Conservation (phyloP, 2,797 vertebrate species). For the Silurus aristotelis region DNA sequence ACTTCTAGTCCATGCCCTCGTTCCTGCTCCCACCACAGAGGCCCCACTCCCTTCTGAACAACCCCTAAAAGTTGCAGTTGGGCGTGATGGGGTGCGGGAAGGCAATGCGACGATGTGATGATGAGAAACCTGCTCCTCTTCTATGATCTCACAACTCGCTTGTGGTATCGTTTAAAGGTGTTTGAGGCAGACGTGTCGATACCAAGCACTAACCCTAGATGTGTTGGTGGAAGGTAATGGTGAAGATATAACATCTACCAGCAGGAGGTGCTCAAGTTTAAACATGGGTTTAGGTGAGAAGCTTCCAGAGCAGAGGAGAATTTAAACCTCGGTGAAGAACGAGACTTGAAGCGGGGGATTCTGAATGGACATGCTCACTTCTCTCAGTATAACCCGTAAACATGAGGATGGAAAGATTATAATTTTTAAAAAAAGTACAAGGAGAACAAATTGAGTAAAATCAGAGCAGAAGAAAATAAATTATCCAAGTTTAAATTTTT, state of each 20-base stretch:
- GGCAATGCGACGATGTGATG: too few species aligned
- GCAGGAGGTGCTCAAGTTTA: not conserved
- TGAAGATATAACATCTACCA: not conserved
- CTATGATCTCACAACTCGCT: not conserved
- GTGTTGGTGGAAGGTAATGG: not conserved
- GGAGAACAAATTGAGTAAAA: not conserved
- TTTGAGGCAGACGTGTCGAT: too few species aligned
- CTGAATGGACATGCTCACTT: not conserved
- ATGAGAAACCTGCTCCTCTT: not conserved
- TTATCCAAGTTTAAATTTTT: slow-evolving; percentile 13
- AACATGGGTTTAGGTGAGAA: not conserved
- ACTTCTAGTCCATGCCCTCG: not conserved
- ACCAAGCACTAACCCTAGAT: not conserved
- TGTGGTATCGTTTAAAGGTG: not conserved
- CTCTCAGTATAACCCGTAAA: not conserved
- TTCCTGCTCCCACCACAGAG: not conserved
- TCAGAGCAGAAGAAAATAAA: slow-evolving; percentile 31
- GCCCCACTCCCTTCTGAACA: not conserved
- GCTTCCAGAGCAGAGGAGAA: not conserved
- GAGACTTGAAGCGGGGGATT: too few species aligned
- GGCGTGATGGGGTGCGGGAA: not conserved
- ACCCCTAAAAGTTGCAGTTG: not conserved
- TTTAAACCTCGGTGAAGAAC: not conserved
- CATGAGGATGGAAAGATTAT: not conserved
- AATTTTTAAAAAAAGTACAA: not conserved